Conservation (phyloP, 2,113 vertebrate species). For the Phrynosoma platyrhinos region DNA sequence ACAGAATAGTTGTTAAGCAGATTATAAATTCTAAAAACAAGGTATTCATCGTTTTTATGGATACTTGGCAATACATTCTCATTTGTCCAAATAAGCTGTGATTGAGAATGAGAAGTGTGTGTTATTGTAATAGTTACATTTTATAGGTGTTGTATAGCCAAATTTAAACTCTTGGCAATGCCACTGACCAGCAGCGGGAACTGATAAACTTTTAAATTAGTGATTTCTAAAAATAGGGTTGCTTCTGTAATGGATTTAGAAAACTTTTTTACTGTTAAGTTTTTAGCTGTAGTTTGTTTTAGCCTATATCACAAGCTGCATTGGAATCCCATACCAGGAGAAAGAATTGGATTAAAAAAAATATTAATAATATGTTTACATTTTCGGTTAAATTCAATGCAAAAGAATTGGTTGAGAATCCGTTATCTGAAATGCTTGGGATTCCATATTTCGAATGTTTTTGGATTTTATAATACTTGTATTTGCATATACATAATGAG, state of each 20-base stretch:
- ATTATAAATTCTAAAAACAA: slow-evolving; percentile 97
- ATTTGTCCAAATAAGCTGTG: neutral
- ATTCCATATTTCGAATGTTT: too few relatives aligned
- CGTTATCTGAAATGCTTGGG: too few relatives aligned
- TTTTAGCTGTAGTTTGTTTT: too few relatives aligned
- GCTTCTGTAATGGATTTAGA: too few relatives aligned
- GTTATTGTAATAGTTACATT: neutral
- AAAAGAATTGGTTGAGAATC: too few relatives aligned
- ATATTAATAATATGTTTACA: neutral
- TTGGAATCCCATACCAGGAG: too few relatives aligned
- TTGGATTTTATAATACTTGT: too few relatives aligned
- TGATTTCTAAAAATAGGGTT: too few relatives aligned
- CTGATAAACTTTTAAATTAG: too few relatives aligned
- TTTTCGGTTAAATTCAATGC: neutral
- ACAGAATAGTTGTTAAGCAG: slow-evolving; percentile 97
- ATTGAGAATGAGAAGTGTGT: neutral
- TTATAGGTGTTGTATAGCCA: neutral
- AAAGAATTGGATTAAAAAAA: neutral
- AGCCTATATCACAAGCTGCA: too few relatives aligned
- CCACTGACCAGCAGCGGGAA: neutral
- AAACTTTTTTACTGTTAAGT: too few relatives aligned
- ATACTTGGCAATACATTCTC: neutral
- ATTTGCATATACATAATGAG: too few relatives aligned
- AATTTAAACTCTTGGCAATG: neutral
- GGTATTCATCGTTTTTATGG: slow-evolving; percentile 74